Conservation (phyloP, 2,113 vertebrate species). For the Labrus mixtus region DNA sequence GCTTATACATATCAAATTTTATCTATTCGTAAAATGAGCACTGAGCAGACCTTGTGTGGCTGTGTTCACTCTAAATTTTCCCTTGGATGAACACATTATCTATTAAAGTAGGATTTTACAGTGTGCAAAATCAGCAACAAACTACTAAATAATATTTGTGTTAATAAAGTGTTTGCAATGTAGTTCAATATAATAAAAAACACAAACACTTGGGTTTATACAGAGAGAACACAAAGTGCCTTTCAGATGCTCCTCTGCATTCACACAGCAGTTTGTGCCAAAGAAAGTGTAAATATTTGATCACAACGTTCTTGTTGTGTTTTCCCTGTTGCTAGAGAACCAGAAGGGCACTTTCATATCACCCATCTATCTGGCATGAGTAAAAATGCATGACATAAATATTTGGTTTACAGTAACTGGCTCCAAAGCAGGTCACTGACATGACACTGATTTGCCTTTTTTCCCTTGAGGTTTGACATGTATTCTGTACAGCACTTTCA, state of each 20-base stretch:
- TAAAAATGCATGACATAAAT: neutral
- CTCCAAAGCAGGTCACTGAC: neutral
- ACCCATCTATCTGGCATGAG: neutral
- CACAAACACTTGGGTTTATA: neutral
- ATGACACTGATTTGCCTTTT: neutral
- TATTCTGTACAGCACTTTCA: neutral
- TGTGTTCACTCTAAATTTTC: too few species aligned
- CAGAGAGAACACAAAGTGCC: neutral
- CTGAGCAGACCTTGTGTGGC: too few species aligned
- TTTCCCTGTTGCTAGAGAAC: slow-evolving; percentile 9
- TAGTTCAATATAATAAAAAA: neutral
- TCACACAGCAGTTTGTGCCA: slow-evolving; percentile 5
- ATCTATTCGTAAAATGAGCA: too few species aligned
- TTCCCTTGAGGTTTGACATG: neutral
- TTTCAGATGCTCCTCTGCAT: neutral
- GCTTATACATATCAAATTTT: too few species aligned
- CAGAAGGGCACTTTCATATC: neutral
- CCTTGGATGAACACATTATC: too few species aligned
- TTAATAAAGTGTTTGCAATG: neutral
- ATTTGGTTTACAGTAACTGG: neutral
- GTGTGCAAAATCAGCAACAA: too few species aligned
- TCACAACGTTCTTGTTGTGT: neutral
- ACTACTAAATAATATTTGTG: too few species aligned
- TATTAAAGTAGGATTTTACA: too few species aligned
- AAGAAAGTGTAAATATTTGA: slow-evolving; percentile 43